Percentiles rank a stretch among this genome's conserved stretches.
Conservation (phyloP, 2,888 invertebrate genomes). For the Lamproptera curius region DNA sequence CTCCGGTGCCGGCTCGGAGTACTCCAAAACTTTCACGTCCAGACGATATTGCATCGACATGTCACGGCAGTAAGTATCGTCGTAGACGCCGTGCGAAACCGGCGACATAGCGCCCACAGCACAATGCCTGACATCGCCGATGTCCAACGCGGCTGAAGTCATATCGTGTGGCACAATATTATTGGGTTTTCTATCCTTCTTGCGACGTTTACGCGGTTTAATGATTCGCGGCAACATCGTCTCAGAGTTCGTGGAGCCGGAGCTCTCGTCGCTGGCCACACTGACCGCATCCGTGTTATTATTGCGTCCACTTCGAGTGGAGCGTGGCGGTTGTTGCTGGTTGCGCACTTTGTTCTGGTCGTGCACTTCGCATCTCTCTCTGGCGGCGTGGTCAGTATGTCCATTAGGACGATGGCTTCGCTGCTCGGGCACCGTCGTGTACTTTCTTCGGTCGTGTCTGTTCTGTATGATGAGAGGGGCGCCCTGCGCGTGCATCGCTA, state of each 20-base stretch:
- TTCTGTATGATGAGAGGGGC: constrained; percentile 89
- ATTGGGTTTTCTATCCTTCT: constrained; percentile 90
- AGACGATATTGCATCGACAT: constrained; percentile 70
- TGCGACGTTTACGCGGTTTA: constrained; percentile 92
- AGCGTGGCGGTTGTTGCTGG: constrained; percentile 64
- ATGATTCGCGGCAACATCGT: constrained; percentile 92
- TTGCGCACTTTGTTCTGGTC: constrained; percentile 63
- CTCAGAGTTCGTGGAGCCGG: constrained; percentile 81
- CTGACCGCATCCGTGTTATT: constrained; percentile 83
- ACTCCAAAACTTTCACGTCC: constrained; percentile 65
- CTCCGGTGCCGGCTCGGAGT: constrained; percentile 58
- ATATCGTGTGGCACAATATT: constrained; percentile 70
- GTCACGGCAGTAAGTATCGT: constrained; percentile 70
- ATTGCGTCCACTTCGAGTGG: constrained; percentile 62
- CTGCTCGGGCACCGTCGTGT: constrained; percentile 58
- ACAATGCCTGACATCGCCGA: constrained; percentile 69
- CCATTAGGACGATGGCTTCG: constrained; percentile 56
- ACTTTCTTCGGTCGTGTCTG: constrained; percentile 77
- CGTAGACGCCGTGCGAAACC: constrained; percentile 59
- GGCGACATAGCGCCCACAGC: constrained; percentile 53
- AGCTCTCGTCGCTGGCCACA: constrained; percentile 88
- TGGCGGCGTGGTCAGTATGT: constrained; percentile 48
- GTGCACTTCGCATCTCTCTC: constrained; percentile 57
- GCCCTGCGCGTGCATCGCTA: constrained; percentile 91
- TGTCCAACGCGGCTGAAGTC: constrained; percentile 55